phyloP scores from a whole-genome alignment of 1,140 invertebrate genomes.

The Neelides sp. region DNA sequence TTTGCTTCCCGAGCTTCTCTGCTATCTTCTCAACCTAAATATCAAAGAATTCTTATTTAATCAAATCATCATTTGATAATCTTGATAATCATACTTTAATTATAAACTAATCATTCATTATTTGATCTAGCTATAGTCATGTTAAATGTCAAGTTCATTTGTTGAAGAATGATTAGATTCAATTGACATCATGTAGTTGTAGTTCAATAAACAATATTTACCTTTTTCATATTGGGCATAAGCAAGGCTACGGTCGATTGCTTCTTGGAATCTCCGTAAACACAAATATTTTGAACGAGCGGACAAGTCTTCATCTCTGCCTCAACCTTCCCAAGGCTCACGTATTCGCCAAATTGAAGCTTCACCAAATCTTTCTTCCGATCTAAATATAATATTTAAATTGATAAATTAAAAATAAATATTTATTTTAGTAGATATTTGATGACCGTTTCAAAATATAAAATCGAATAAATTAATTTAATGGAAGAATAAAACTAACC shows the following conservation, averaged over 20 bases:
- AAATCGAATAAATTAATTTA: background rate
- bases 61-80: background rate
- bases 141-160: background rate
- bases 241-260: background rate
- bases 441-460: no score
- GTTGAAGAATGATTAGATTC: background rate
- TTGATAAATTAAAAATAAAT: constrained; percentile 15
- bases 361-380: constrained; percentile 98
- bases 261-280: constrained; percentile 64
- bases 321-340: constrained; percentile 81
- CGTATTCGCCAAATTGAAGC: constrained; percentile 91
- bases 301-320: constrained; percentile 82
- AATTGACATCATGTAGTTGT: background rate
- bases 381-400: constrained; percentile 45
- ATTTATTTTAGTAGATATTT: no score
- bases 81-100: background rate
- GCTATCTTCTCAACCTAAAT: constrained; percentile 55
- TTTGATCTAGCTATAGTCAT: no score
- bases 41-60: constrained; percentile 42
- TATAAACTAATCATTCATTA: no score
- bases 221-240: background rate
- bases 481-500: constrained; percentile 43
- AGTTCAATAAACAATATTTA: background rate
- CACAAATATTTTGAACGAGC: constrained; percentile 87
- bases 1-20: constrained; percentile 44